Evolutionary conservation across 2,797 vertebrate species (phyloP).

Genomic region (Borostomias antarcticus): DNA sequence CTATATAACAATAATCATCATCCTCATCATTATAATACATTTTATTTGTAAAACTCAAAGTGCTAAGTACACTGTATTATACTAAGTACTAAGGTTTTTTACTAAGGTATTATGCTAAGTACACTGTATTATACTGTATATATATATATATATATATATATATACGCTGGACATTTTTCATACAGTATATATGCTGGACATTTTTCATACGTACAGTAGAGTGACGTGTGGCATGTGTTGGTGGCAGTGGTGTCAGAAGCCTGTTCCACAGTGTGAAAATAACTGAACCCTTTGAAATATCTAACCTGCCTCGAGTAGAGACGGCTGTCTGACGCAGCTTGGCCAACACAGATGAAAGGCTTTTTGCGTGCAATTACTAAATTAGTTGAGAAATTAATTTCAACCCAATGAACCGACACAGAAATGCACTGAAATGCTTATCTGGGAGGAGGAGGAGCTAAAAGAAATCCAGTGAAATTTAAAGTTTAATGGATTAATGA

Average conservation of each 20-base stretch:
- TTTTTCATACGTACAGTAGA: constrained; percentile 19
- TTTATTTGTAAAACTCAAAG: too few species aligned
- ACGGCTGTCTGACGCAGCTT: constrained; percentile 41
- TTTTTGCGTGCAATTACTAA: constrained; percentile 70
- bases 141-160: too few species aligned
- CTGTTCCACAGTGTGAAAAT: constrained; percentile 9
- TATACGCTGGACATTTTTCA: too few species aligned
- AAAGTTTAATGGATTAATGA: constrained; percentile 77
- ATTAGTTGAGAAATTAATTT: constrained; percentile 75
- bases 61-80: too few species aligned
- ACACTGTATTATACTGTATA: too few species aligned
- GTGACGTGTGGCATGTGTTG: constrained; percentile 16
- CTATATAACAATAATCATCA: too few species aligned
- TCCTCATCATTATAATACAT: constrained; percentile 13
- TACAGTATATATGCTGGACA: too few species aligned
- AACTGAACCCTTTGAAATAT: constrained; percentile 23
- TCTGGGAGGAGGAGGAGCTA: constrained; percentile 65
- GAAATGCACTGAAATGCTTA: constrained; percentile 74
- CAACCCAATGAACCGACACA: constrained; percentile 74
- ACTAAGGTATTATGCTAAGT: too few species aligned
- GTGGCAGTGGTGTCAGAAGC: constrained; percentile 25
- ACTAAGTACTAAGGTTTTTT: too few species aligned
- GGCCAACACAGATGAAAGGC: constrained; percentile 54
- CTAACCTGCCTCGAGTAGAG: constrained; percentile 47
- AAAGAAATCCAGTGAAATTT: constrained; percentile 66